Base-by-base conservation (phyloP, 2,797 vertebrate genomes). In the Heliangelus exortis region DNA sequence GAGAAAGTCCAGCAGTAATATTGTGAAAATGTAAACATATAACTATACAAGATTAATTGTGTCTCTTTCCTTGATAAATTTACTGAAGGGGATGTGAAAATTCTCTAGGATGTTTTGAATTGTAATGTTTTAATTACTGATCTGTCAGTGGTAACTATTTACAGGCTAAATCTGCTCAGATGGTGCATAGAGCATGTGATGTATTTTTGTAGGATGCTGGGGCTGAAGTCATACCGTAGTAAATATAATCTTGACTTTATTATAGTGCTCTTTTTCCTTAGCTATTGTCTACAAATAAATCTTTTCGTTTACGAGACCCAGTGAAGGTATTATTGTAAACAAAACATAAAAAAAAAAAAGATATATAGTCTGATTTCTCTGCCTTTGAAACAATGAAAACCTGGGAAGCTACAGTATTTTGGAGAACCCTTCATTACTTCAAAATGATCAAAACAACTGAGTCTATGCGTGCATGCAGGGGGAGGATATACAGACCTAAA, bases 171-270 rank as follows among this genome's bases (percentile, higher is more conserved):
- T 79, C 31, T 86, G 71, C 41, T 90, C 61, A 66, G 75, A 71
- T 84, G 79, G 34, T 7, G 7, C 58, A 84, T 23, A 81, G 55
- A 87, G 14, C 48, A 87, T 47, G 58, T 62, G 67, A 89, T 26
- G 19, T 55, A 26, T 62, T 91, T 92, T 62, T 93, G 61, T 78
- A 80, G 78, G 36, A 53, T 72, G 69, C 65, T 87, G 62, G 33
- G 39, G 81, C 78, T 93, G 61, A 94, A 94, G 68, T 92, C 61
- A 87, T 62, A 23, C 50, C 54, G 29, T 55, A 66, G 73, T 75
- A 95, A 91, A 93, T 55, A 89, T 12, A 72, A 92, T 55, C 68
- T 77, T 85, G 57, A 93, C n/a, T 89, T 84, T 69, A 89, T 72
- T 83, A 41, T 26, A 67, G 77, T 15, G 25, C 65, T 45, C 23